Conservation (phyloP, 2,888 invertebrate species). For the Phasia obesa region DNA sequence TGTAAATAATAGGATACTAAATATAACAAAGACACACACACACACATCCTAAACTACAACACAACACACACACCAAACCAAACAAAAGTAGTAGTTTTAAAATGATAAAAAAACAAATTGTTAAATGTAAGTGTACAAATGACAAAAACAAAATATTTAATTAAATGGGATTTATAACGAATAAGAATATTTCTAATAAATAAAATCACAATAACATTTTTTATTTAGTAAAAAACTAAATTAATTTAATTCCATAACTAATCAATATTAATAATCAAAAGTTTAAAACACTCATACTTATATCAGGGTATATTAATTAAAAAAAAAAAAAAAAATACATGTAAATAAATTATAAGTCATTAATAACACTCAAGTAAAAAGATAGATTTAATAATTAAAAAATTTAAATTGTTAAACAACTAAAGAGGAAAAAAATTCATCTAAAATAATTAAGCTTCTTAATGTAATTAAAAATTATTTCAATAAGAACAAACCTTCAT, state of each 20-base stretch:
- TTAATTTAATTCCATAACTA: neutral
- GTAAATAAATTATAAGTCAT: constrained; percentile 2
- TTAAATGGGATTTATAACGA: no score
- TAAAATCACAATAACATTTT: neutral
- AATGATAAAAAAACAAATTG: no score
- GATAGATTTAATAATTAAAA: neutral
- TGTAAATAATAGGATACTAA: no score
- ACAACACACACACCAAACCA: no score
- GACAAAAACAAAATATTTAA: no score
- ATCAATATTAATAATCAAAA: constrained; percentile 66
- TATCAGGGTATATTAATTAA: constrained; percentile 67
- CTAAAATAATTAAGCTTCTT: neutral
- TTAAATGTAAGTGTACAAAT: no score
- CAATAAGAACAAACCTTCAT: neutral
- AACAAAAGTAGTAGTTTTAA: no score
- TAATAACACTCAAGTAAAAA: constrained; percentile 15
- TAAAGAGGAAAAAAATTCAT: neutral
- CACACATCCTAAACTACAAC: neutral
- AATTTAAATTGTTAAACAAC: neutral
- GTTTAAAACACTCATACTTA: constrained; percentile 67
- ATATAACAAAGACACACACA: constrained; percentile 8
- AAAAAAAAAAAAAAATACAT: neutral
- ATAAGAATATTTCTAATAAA: neutral
- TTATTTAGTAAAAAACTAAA: neutral
- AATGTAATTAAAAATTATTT: neutral